Evolutionary conservation across 2,888 invertebrate genomes (phyloP), one percentile per base, ranked within the genome.

Genomic region (Cantharis rufa): DNA sequence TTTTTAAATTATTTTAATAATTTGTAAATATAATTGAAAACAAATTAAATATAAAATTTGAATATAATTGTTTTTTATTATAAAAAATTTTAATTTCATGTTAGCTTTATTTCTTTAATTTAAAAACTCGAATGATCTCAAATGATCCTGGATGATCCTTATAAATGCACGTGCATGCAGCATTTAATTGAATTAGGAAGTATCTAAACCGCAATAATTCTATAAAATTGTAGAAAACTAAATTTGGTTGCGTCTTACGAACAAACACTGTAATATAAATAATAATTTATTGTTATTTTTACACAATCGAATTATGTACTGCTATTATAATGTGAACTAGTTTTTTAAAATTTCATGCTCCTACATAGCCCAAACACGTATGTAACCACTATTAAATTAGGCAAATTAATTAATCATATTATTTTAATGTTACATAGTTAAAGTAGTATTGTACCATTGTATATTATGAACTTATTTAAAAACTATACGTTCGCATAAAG

Each of bases 401-500:
- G 64, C 21, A 66, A 66, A 66, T 66, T 66, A 66, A 66, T 66
- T 66, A 66, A 24, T n/a, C 21, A 66, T 18, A 18, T 28, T 28
- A 28, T 66, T 66, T 21, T 11, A 66, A 66, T n/a, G 18, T 66
- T 66, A 66, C 64, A 66, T 24, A 66, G 48, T 48, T 48, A 48
- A 48, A 21, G 18, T 24, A 21, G 18, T 24, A 66, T 66, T 66
- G 21, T 66, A 24, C 64, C 24, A 66, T 66, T 66, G 64, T 66
- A 66, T 66, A 66, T 66, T 21, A 16, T 18, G 18, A 16, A 72
- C 62, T 73, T 73, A 73, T 69, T 73, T 73, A 69, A 69, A 48
- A 73, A 73, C 69, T 24, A 48, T 48, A 69, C 73, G 62, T 69
- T 68, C 21, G 62, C 73, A 69, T 73, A 73, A 73, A 27, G 63